phyloP scores from a whole-genome alignment of 23 tunicate genomes.

The Styela clava region DNA sequence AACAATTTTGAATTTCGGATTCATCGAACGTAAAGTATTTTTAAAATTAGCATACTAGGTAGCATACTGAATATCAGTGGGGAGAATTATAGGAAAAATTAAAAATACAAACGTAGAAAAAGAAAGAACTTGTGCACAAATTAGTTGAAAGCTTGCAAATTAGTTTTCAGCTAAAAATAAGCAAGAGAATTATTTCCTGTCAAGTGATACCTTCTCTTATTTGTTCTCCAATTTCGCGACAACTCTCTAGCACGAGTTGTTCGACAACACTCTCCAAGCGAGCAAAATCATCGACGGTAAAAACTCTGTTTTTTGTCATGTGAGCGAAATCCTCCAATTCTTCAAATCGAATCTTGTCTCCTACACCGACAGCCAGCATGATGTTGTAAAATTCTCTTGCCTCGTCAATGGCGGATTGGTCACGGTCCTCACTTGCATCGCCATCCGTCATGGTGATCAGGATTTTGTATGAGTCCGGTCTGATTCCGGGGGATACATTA shows the following conservation, averaged over 20 bases:
- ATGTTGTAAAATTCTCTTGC: conserved; percentile 55
- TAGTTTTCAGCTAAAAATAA: background rate
- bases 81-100: too few species aligned
- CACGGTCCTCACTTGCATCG: conserved; percentile 72
- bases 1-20: too few species aligned
- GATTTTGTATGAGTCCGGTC: conserved; percentile 55
- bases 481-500: conserved; percentile 43
- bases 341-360: conserved; percentile 42
- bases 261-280: conserved; percentile 49
- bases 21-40: too few species aligned
- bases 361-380: conserved; percentile 88
- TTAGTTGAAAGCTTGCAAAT: background rate
- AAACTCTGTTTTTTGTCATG: conserved; percentile 8
- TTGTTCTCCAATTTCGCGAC: conserved; percentile 41
- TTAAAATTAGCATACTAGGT: too few species aligned
- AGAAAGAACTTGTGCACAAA: too few species aligned
- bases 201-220: conserved; percentile 9
- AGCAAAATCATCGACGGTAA: conserved; percentile 61
- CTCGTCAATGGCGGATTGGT: conserved; percentile 50
- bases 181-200: background rate
- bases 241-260: conserved; percentile 49
- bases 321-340: conserved; percentile 60
- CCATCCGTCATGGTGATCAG: conserved; percentile 94
- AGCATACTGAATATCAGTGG: too few species aligned
- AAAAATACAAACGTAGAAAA: too few species aligned